These are phyloP conservation scores for Cydia strobilella DNA, from an alignment of 1,140 invertebrate species.

Conservation along the genomic window DNA sequence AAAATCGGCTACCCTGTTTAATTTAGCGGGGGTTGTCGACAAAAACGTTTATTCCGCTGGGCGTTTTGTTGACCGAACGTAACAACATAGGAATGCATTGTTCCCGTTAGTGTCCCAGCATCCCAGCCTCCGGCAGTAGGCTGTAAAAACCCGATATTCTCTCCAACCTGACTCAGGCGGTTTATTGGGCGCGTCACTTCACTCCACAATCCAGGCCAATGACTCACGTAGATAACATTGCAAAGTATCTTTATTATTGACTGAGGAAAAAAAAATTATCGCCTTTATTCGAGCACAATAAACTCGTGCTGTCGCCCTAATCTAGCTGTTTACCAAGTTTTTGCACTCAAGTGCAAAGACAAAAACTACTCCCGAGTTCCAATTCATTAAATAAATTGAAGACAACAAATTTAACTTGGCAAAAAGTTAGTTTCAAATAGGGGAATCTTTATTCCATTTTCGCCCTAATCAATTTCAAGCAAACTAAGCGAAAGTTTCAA, in stretches of 20 bases:
- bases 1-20: conserved; percentile 73
- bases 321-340: conserved; percentile 27
- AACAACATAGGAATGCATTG: conserved; percentile 74
- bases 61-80: conserved; percentile 71
- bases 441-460: conserved; percentile 44
- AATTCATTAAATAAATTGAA: conserved; percentile 32
- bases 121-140: conserved; percentile 38
- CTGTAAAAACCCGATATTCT: conserved; percentile 68
- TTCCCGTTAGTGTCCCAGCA: conserved; percentile 60
- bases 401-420: conserved; percentile 28
- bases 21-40: conserved; percentile 71
- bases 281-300: conserved; percentile 15
- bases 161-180: conserved; percentile 52
- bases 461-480: conserved; percentile 54
- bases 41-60: conserved; percentile 66
- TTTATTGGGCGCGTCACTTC: conserved; percentile 58
- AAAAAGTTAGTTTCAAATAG: conserved; percentile 37
- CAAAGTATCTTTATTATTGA: conserved; percentile 22
- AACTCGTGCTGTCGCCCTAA: conserved; percentile 5
- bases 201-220: conserved; percentile 46
- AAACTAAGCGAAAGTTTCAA: conserved; percentile 57
- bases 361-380: conserved; percentile 6
- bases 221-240: conserved; percentile 44
- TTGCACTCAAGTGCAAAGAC: conserved; percentile 25
- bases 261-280: conserved; percentile 13